Evolutionary conservation across 2,888 invertebrate species (phyloP), one percentile per base, ranked within the genome.

Genomic region (Carcina quercana): DNA sequence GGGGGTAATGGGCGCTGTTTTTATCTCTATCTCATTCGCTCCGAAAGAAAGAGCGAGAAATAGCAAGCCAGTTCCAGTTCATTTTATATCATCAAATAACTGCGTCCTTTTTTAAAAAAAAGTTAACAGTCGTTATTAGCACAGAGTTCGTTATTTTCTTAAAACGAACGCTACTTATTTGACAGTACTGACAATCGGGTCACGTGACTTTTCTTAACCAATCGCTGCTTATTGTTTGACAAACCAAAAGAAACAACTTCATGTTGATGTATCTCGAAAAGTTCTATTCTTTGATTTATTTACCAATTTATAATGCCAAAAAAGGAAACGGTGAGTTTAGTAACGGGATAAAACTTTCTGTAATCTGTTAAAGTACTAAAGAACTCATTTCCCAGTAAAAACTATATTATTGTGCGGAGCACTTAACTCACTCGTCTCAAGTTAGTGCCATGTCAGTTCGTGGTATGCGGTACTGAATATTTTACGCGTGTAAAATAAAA

Each of bases 361-460:
- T 4, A 15, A 19, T 30, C 13, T 13, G 10, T 6, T 15, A 12
- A 15, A 34, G n/a, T n/a, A n/a, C n/a, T n/a, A n/a, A n/a, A n/a
- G n/a, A n/a, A n/a, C n/a, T n/a, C n/a, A n/a, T n/a, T n/a, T n/a
- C n/a, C 29, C 24, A 28, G 30, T 45, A 50, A 53, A 56, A 54
- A 45, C 32, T 38, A 35, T 49, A 59, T 46, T 47, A 49, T 48
- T 45, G 43, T 44, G 43, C 60, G 71, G 74, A 73, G 75, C 74
- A 59, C 64, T 68, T 57, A 61, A 52, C 13, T 10, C 22, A 15
- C 12, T 29, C 25, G 17, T 29, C 28, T 14, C 24, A 30, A 30
- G 30, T 33, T 33, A 55, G 57, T 66, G 80, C 73, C 79, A 73
- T 79, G 82, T 79, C 78, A 75, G 73, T 70, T 68, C 56, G 62